These are phyloP conservation scores for Pterophyllum scalare DNA, from an alignment of 2,113 vertebrate genomes.

Conservation along the genomic window DNA sequence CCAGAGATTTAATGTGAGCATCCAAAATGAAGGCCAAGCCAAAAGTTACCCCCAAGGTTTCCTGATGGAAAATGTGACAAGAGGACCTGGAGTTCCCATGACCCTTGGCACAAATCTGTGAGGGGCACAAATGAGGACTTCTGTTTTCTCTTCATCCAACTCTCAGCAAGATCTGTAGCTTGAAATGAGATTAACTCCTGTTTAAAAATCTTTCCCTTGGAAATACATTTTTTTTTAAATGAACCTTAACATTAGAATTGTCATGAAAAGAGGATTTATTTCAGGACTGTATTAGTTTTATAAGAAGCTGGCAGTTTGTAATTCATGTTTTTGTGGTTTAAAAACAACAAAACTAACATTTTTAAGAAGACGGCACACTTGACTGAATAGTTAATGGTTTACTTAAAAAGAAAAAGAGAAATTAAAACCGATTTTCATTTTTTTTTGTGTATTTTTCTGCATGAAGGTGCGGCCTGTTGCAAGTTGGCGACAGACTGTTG, in stretches of 20 bases:
- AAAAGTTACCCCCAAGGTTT: not conserved
- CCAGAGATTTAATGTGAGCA: not conserved
- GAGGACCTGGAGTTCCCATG: not conserved
- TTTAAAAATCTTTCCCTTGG: not conserved
- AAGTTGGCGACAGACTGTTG: constrained; percentile 93
- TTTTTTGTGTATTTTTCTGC: constrained; percentile 5
- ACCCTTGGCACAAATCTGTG: not conserved
- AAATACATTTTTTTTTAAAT: too few relatives aligned
- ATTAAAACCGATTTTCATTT: not conserved
- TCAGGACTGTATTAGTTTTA: not conserved
- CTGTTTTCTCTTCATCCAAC: not conserved
- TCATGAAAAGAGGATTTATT: not conserved
- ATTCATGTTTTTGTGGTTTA: not conserved
- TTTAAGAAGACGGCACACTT: not conserved
- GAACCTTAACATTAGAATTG: too few relatives aligned
- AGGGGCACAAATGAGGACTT: not conserved
- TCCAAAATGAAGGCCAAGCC: not conserved
- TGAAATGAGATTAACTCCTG: not conserved
- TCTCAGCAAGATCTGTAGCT: not conserved
- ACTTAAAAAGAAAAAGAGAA: not conserved
- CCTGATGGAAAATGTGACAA: not conserved
- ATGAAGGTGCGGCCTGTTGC: constrained; percentile 91
- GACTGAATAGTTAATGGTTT: not conserved
- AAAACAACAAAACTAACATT: not conserved
- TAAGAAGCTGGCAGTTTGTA: not conserved